phyloP scores from a whole-genome alignment of 1,140 invertebrate genomes.

The Zelostemma sp. region DNA sequence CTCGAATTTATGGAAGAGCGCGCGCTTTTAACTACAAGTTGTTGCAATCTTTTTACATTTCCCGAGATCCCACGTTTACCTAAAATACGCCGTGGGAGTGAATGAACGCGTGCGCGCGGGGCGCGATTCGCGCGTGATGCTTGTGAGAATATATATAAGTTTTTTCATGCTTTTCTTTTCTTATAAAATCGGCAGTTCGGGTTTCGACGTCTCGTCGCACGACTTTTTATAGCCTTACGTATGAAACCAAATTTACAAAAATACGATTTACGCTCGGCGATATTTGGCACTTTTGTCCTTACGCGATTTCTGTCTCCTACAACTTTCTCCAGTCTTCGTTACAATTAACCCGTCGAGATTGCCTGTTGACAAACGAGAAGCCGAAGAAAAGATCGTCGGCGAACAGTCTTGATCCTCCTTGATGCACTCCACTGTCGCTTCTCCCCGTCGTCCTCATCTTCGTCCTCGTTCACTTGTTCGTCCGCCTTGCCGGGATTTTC shows the following conservation, averaged over 20 bases:
- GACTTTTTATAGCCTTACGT: conserved; percentile 64
- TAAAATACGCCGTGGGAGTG: conserved; percentile 34
- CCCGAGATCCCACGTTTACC: too few species aligned
- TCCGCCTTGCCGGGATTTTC: conserved; percentile 22
- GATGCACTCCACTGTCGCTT: conserved; percentile 7
- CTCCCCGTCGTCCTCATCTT: conserved; percentile 6
- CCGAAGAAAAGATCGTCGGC: conserved; percentile 18
- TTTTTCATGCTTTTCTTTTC: conserved; percentile 44
- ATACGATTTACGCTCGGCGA: conserved; percentile 68
- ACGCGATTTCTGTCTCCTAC: conserved; percentile 20
- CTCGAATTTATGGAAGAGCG: not conserved
- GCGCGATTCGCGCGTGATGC: conserved; percentile 44
- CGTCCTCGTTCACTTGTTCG: conserved; percentile 2
- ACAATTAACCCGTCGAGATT: not conserved
- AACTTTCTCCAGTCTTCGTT: conserved; percentile 5
- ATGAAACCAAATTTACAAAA: conserved; percentile 71
- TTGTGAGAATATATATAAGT: conserved; percentile 44
- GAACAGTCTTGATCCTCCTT: conserved; percentile 23
- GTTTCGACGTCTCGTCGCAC: conserved; percentile 60
- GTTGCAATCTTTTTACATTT: conserved; percentile 33
- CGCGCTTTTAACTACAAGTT: conserved; percentile 56
- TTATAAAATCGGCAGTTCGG: conserved; percentile 70
- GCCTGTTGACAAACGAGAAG: not conserved
- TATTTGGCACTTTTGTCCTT: conserved; percentile 69
- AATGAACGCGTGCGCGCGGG: too few species aligned